Conservation (phyloP, 2,113 vertebrate genomes). For the Panthera leo region DNA sequence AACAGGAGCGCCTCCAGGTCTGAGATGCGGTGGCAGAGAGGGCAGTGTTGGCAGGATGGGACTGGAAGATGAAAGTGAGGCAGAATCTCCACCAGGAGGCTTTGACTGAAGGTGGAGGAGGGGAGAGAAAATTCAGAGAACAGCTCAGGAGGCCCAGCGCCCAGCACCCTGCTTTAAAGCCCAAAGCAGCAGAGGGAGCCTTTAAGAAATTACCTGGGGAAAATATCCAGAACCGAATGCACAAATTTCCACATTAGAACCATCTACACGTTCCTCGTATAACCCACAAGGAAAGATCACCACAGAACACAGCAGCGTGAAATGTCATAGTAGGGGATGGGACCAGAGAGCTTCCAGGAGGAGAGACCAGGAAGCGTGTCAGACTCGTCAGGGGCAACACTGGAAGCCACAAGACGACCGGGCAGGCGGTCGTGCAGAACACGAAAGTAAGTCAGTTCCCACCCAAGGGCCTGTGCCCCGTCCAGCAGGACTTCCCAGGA, state of each 20-base stretch:
- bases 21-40: background rate
- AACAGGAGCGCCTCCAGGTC: no score
- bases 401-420: no score
- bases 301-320: rapidly evolving
- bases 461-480: background rate
- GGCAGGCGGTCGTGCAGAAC: background rate
- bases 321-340: no score
- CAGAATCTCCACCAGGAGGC: background rate
- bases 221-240: background rate
- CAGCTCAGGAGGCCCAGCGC: background rate
- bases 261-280: rapidly evolving
- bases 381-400: background rate
- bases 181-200: background rate
- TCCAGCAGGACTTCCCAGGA: background rate
- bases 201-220: background rate
- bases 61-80: background rate
- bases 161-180: background rate
- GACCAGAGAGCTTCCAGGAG: background rate
- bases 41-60: no score
- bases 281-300: no score
- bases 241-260: rapidly evolving
- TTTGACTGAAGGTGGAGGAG: background rate
- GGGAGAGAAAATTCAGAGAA: background rate
- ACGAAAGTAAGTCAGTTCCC: background rate
- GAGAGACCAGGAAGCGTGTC: background rate